Base-by-base conservation (phyloP, 2,888 invertebrate genomes). In the Stenoptilia bipunctidactyla region DNA sequence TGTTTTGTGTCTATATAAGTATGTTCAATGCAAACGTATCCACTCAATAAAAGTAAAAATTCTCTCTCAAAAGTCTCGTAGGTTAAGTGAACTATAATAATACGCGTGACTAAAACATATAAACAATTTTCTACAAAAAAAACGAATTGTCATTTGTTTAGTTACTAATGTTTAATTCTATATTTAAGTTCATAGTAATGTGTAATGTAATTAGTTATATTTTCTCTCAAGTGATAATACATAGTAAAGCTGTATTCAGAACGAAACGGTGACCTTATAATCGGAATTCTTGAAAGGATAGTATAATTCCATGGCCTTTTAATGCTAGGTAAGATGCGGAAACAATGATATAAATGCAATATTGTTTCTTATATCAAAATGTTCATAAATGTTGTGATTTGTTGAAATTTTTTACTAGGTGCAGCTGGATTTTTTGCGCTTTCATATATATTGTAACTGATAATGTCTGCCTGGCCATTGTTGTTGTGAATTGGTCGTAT, bases 221-320 rank as follows among this genome's bases (percentile, higher is more conserved):
- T 67, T 72, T 72, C 61, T 73, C 67, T 72, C 73, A 75, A 77
- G 82, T 80, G 82, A 83, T 82, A 30, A n/a, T 30, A 30, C 30
- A 77, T 72, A 71, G 58, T 65, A 60, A 70, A 56, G 67, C 65
- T 72, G 74, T 72, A 71, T 67, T 70, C 61, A 62, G 71, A 68
- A 73, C 66, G 66, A 74, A 72, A 76, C 68, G 66, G 76, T 80
- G 80, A 76, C 77, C 77, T 80, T 80, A 69, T 66, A 68, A 67
- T 67, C 66, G 75, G 73, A 74, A 79, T 80, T 79, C 69, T 73
- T 69, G 66, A 77, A 72, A n/a, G n/a, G n/a, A 72, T 80, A 79
- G 79, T 57, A 20, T 77, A 76, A 71, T 66, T 65, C 69, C 69
- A 79, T 64, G 80, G 82, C 82, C 82, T 82, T 82, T 66, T 66